These are phyloP conservation scores for Rhombomys opimus DNA, from an alignment of 2,113 vertebrate genomes.

Conservation along the genomic window DNA sequence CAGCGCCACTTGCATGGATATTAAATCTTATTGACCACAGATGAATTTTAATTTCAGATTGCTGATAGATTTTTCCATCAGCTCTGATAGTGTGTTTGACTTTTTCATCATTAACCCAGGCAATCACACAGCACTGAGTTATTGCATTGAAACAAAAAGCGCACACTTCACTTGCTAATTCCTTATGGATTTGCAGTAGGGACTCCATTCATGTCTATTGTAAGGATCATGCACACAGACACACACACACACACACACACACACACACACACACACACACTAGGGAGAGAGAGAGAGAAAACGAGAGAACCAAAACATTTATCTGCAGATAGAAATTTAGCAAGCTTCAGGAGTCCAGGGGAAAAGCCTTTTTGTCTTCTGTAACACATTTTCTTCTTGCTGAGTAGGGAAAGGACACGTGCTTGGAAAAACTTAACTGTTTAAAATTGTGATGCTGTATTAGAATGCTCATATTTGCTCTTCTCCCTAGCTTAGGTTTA, in stretches of 20 bases:
- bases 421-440: constrained; percentile 57
- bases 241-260: constrained; percentile 73
- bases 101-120: constrained; percentile 93
- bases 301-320: constrained; percentile 78
- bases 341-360: constrained; percentile 81
- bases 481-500: constrained; percentile 76
- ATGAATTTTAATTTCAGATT: constrained; percentile 97
- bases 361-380: constrained; percentile 77
- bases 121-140: constrained; percentile 92
- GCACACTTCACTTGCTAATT: constrained; percentile 92
- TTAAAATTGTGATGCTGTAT: constrained; percentile 59
- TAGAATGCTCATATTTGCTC: constrained; percentile 72
- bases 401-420: neutral
- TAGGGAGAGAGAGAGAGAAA: neutral
- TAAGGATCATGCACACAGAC: constrained; percentile 81
- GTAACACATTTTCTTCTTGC: constrained; percentile 62
- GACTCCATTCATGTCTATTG: constrained; percentile 92
- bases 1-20: constrained; percentile 94
- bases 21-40: constrained; percentile 97
- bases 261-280: constrained; percentile 51
- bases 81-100: constrained; percentile 95
- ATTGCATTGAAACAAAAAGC: constrained; percentile 92
- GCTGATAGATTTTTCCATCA: constrained; percentile 97
- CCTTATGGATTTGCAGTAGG: constrained; percentile 93
- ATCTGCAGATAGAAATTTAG: constrained; percentile 86